phyloP scores from a whole-genome alignment of 2,113 vertebrate species.

The Oncorhynchus nerka region DNA sequence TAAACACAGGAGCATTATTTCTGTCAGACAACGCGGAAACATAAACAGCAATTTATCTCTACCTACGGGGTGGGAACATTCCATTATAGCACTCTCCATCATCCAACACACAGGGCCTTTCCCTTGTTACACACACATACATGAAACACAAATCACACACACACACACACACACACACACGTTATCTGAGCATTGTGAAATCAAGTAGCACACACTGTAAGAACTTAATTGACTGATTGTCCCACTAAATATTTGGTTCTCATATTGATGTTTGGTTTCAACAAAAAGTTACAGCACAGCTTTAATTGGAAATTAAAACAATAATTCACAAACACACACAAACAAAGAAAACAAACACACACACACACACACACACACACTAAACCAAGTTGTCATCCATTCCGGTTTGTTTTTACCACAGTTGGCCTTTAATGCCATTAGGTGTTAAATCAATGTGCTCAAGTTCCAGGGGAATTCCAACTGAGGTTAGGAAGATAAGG shows the following conservation, averaged over 20 bases:
- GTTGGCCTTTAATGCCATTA: background rate
- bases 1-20: slow-evolving; percentile 44
- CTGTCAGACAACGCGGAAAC: slow-evolving; percentile 41
- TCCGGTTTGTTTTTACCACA: background rate
- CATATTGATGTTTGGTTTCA: background rate
- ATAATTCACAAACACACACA: background rate
- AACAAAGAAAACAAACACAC: background rate
- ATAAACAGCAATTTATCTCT: slow-evolving; percentile 50
- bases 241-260: background rate
- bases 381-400: background rate
- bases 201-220: no score
- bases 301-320: background rate
- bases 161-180: background rate
- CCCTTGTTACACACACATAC: background rate
- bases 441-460: background rate
- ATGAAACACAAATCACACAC: background rate
- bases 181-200: no score
- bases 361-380: no score
- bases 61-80: slow-evolving; percentile 27
- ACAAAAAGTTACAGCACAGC: background rate
- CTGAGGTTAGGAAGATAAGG: background rate
- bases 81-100: slow-evolving; percentile 16
- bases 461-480: background rate
- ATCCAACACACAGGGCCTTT: slow-evolving; percentile 1
- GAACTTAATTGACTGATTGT: background rate